Percentiles rank a stretch among this genome's conserved stretches.
Conservation (phyloP, 2,797 vertebrate species). For the Muscicapa comitata region DNA sequence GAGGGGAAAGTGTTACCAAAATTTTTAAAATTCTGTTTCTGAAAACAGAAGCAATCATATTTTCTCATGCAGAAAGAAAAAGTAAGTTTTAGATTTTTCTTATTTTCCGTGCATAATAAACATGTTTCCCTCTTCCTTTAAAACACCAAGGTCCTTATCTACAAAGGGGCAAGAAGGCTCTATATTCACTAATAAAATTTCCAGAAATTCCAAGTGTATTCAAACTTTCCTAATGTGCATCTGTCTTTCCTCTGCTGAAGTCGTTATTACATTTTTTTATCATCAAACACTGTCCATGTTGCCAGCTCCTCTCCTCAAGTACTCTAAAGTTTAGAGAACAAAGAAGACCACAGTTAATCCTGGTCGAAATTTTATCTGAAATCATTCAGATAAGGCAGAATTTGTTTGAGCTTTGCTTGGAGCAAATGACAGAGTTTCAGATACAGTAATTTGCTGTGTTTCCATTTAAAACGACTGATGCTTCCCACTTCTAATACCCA, state of each 20-base stretch:
- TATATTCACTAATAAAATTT: neutral
- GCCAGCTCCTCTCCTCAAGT: constrained; percentile 17
- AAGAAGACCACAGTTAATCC: constrained; percentile 54
- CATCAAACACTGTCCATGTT: constrained; percentile 28
- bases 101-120: neutral
- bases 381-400: constrained; percentile 61
- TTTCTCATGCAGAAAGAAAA: neutral
- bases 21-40: neutral
- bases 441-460: constrained; percentile 35
- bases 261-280: constrained; percentile 69
- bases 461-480: constrained; percentile 50
- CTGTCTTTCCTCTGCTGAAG: constrained; percentile 65
- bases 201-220: constrained; percentile 28
- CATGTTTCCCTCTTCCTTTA: neutral
- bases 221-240: constrained; percentile 7
- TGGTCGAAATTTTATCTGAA: constrained; percentile 66
- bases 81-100: neutral
- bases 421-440: constrained; percentile 47
- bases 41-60: neutral
- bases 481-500: constrained; percentile 12
- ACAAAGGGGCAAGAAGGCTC: neutral
- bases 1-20: neutral
- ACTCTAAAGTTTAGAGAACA: constrained; percentile 60
- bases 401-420: constrained; percentile 49
- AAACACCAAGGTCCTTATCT: neutral